These are phyloP conservation scores for Poeciliopsis occidentalis DNA, from an alignment of 2,113 vertebrate genomes.

Conservation along the genomic window DNA sequence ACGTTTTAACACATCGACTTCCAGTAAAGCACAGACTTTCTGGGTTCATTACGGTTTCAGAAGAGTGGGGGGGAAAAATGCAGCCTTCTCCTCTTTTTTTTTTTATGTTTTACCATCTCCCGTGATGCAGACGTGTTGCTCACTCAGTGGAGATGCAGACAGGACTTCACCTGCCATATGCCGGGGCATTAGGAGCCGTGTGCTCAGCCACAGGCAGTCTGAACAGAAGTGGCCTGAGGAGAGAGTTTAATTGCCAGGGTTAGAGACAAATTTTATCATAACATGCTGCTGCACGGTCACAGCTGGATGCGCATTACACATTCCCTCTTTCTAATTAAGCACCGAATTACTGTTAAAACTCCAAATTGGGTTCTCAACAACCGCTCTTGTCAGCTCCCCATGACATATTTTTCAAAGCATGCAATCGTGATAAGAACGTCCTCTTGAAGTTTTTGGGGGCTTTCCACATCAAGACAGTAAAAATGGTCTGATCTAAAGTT, in stretches of 20 bases:
- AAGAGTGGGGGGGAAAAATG: not conserved
- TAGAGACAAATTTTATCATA: slow-evolving; percentile 22
- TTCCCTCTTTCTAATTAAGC: slow-evolving; percentile 46
- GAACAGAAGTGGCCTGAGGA: slow-evolving; percentile 22
- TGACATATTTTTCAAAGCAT: not conserved
- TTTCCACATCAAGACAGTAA: not conserved
- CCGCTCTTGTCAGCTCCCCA: not conserved
- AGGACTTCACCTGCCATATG: slow-evolving; percentile 1
- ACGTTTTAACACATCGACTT: not conserved
- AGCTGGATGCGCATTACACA: slow-evolving; percentile 15
- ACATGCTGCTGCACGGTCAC: slow-evolving; percentile 35
- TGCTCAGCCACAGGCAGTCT: slow-evolving; percentile 19
- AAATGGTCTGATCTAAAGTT: not conserved
- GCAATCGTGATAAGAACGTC: not conserved
- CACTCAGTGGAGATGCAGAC: not conserved
- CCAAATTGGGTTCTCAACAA: slow-evolving; percentile 12
- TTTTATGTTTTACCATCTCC: not conserved
- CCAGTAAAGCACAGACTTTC: not conserved
- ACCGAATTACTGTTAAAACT: slow-evolving; percentile 33
- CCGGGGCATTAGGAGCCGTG: slow-evolving; percentile 7
- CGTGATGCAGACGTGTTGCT: not conserved
- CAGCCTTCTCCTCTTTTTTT: not conserved
- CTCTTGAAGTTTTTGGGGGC: too few species aligned
- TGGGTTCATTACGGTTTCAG: not conserved
- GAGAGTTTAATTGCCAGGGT: slow-evolving; percentile 31